These are phyloP conservation scores for Botia almorhae DNA, from an alignment of 2,797 vertebrate species.

Conservation along the genomic window DNA sequence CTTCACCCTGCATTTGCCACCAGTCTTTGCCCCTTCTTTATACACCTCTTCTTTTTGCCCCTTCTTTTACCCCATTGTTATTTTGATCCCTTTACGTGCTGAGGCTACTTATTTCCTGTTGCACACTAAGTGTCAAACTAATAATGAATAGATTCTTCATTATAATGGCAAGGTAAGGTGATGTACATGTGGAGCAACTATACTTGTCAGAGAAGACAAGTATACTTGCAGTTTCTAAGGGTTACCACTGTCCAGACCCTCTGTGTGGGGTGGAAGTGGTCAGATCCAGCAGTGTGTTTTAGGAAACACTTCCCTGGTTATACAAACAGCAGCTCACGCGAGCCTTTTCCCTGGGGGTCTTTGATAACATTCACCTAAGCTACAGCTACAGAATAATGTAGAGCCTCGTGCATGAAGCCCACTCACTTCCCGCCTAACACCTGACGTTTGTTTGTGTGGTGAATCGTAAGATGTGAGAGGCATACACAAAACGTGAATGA, in stretches of 20 bases:
- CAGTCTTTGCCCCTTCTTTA: slow-evolving; percentile 44
- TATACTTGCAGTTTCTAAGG: slow-evolving; percentile 75
- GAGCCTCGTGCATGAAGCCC: slow-evolving; percentile 61
- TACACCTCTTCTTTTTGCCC: slow-evolving; percentile 28
- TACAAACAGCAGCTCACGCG: slow-evolving; percentile 37
- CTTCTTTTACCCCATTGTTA: slow-evolving; percentile 46
- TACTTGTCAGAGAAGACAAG: slow-evolving; percentile 64
- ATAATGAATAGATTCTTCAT: slow-evolving; percentile 29
- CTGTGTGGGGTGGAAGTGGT: background rate
- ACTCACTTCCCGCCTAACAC: slow-evolving; percentile 70
- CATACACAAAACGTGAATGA: slow-evolving; percentile 53
- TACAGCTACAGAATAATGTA: slow-evolving; percentile 50
- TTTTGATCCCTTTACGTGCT: slow-evolving; percentile 28
- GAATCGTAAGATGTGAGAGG: slow-evolving; percentile 25
- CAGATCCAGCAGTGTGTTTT: slow-evolving; percentile 26
- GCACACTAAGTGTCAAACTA: slow-evolving; percentile 41
- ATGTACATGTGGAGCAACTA: slow-evolving; percentile 63
- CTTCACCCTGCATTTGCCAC: slow-evolving; percentile 46
- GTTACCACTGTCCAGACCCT: slow-evolving; percentile 56
- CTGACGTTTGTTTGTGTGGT: slow-evolving; percentile 53
- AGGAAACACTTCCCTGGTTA: slow-evolving; percentile 18
- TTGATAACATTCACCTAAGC: slow-evolving; percentile 45
- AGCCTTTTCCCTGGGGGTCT: slow-evolving; percentile 36
- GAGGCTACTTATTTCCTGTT: slow-evolving; percentile 40
- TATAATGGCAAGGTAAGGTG: slow-evolving; percentile 62